Evolutionary conservation across 1,140 invertebrate species (phyloP), one percentile per base, ranked within the genome.

Genomic region (Zaprionus ornatus): DNA sequence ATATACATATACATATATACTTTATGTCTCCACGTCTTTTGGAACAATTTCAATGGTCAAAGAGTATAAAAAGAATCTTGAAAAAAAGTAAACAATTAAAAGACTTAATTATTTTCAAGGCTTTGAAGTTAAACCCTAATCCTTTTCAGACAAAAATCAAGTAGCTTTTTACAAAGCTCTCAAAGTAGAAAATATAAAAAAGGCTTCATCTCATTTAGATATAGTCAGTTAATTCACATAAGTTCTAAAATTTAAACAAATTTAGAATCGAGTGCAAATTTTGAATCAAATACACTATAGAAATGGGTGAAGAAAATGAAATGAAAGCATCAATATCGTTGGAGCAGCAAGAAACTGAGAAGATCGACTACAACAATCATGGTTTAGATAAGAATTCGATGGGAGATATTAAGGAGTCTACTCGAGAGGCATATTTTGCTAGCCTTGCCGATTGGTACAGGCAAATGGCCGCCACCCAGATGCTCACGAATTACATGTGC

Each of bases 391-490:
- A n/a, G 7, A 9, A 29, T 17, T n/a, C 25, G 3, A 55, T 35
- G 7, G 13, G 23, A 19, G 32, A 2, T 13, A 17, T 19, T 23
- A 32, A 23, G 37, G 15, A 13, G 0, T 27, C 52, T 7, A 25
- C 25, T 9, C 55, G 35, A 29, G 40, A 48, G 0, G 40, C 60
- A 0, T 72, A 72, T 40, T 65, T 50, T 5, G 32, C 27, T n/a
- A 57, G 37, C 32, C 54, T 72, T 2, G 3, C 27, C 15, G 17
- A 57, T 1, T 72, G 40, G 21, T 6, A 9, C 7, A 5, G 21
- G 4, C 54, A 56, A 15, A n/a, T 23, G 10, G 9, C 21, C 9
- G 32, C 37, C 3, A 15, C 15, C 4, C 52, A 71, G n/a, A 3
- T 32, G 21, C 32, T 50, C 7, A 21, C 7, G 21, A 25, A 27